phyloP scores from a whole-genome alignment of 2,888 invertebrate genomes.

The Cataglyphis altisquamis region DNA sequence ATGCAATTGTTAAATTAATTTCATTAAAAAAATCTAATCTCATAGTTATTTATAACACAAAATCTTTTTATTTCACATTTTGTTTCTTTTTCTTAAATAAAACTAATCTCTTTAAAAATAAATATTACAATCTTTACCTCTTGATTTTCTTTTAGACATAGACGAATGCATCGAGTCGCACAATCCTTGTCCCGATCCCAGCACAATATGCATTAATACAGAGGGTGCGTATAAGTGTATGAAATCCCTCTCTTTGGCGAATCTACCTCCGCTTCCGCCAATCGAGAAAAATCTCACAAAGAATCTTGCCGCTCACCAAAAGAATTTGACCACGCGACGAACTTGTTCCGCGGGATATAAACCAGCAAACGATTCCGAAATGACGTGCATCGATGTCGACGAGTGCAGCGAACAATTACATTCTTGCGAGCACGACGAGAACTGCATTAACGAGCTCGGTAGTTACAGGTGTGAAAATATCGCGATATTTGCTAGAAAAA shows the following conservation, averaged over 20 bases:
- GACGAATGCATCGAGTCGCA: slow-evolving; percentile 87
- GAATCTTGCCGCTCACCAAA: not conserved
- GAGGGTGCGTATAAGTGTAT: slow-evolving; percentile 89
- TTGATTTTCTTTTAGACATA: slow-evolving; percentile 85
- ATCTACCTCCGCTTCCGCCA: not conserved
- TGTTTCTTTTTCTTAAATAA: not conserved
- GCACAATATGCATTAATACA: slow-evolving; percentile 91
- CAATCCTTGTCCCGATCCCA: slow-evolving; percentile 86
- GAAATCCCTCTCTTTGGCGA: not conserved
- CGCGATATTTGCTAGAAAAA: not conserved
- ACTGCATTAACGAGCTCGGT: slow-evolving; percentile 86
- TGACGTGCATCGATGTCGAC: slow-evolving; percentile 89
- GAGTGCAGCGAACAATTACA: slow-evolving; percentile 89
- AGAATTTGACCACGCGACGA: not conserved
- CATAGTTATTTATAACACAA: not conserved
- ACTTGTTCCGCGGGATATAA: slow-evolving; percentile 89
- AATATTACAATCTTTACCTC: not conserved
- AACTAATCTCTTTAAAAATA: not conserved
- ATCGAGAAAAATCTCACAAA: not conserved
- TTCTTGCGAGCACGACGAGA: slow-evolving; percentile 72
- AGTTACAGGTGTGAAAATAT: slow-evolving; percentile 83
- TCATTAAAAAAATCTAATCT: not conserved
- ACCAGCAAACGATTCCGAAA: slow-evolving; percentile 86
- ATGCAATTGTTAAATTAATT: not conserved
- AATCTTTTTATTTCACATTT: not conserved